Base-by-base conservation (phyloP, 2,113 vertebrate genomes). In the Engraulis encrasicolus region DNA sequence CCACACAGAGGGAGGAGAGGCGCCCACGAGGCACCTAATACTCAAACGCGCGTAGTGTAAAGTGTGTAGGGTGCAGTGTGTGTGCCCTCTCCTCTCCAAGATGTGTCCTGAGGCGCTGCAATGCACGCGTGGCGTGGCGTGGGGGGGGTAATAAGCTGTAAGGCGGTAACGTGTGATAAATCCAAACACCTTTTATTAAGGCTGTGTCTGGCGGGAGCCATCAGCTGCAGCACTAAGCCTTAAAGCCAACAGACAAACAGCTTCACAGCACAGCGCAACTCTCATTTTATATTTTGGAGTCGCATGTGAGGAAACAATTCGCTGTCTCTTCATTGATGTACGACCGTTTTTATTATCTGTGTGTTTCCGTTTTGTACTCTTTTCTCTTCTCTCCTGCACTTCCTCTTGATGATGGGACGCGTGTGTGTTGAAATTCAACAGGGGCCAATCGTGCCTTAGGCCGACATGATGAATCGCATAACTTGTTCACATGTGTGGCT, bases 341-440 rank as follows among this genome's bases (percentile, higher is more conserved):
- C 34, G 27, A 31, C 12, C 31, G 15, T 31, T 66, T 74, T 74
- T n/a, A n/a, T n/a, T n/a, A n/a, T n/a, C 31, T 71, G 49, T 80
- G 54, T 86, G 84, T 88, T 88, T 80, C 84, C 82, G 71, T 20
- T 78, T 84, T 83, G 86, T 79, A 84, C 82, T 83, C 85, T 86
- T 23, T 86, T 87, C 89, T 90, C 82, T n/a, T 37, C 79, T 86
- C 79, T 45, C 79, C 85, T 79, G 78, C 78, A 52, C 36, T 81
- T 0, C 34, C 58, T 83, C 23, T 81, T 20, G 2, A 17, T 74
- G 2, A 74, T 34, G 66, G 31, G 23, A 74, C 31, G n/a, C n/a
- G 17, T 27, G 27, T 34, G 66, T 34, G 66, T 74, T 74, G 31
- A 36, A 74, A 74, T 34, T 74, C 66, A 74, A 34, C 66, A 74